phyloP scores from a whole-genome alignment of 2,113 vertebrate species.

The Oreochromis spilurus region DNA sequence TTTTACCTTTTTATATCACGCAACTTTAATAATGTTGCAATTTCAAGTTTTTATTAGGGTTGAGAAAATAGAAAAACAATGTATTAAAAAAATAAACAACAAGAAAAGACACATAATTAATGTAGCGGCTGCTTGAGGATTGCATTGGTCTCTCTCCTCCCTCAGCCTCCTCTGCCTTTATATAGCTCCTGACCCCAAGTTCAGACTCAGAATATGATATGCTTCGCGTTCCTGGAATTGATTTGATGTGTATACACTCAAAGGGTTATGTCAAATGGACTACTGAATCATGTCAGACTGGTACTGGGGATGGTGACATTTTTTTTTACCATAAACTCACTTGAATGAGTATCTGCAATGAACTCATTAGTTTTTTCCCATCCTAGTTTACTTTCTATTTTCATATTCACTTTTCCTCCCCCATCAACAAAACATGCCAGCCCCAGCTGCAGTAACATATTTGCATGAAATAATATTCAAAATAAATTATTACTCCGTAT shows the following conservation, averaged over 20 bases:
- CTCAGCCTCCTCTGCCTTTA: not conserved
- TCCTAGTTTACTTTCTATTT: not conserved
- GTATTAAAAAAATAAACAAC: not conserved
- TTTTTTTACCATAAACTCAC: not conserved
- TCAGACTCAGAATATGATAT: not conserved
- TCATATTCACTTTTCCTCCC: not conserved
- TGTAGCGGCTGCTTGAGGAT: not conserved
- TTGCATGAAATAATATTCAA: not conserved
- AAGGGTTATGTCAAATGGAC: not conserved
- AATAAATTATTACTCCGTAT: not conserved
- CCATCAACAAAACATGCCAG: not conserved
- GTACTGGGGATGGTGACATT: not conserved
- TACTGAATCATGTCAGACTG: not conserved
- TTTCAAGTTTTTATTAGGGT: not conserved
- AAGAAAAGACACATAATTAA: not conserved
- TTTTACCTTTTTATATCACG: not conserved
- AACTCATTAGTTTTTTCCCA: not conserved
- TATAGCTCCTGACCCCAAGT: not conserved
- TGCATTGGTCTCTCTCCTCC: not conserved
- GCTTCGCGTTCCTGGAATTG: not conserved
- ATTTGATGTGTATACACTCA: not conserved
- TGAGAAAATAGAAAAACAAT: not conserved
- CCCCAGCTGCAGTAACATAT: not conserved
- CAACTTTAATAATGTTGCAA: not conserved
- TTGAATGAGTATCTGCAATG: not conserved